Evolutionary conservation across 1,140 invertebrate genomes (phyloP).

Genomic region (Gonioctena quinquepunctata): DNA sequence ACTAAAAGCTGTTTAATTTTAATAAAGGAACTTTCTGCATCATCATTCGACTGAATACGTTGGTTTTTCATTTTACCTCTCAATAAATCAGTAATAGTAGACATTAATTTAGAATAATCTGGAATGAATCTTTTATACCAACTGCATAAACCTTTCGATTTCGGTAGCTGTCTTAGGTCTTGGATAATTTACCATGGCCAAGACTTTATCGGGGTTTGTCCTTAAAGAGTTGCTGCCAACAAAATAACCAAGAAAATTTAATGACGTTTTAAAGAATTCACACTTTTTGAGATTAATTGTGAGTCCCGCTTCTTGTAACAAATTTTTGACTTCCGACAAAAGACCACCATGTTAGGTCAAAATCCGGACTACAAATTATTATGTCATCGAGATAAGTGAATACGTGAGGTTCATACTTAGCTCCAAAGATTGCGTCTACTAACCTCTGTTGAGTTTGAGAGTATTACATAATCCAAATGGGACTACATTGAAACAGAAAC

Average conservation of each 20-base stretch:
- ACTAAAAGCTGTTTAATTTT: no score
- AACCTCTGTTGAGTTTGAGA: background rate
- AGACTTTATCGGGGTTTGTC: no score
- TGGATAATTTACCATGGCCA: no score
- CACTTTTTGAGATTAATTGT: no score
- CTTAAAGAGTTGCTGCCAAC: no score
- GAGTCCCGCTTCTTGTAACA: no score
- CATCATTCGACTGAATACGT: constrained; percentile 24
- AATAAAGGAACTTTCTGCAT: constrained; percentile 6
- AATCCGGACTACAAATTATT: background rate
- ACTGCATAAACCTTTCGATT: background rate
- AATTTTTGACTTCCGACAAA: background rate
- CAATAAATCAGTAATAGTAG: background rate
- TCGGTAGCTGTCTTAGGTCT: background rate
- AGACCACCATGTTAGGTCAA: background rate
- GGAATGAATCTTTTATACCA: background rate
- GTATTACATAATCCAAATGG: no score
- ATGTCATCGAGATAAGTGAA: background rate
- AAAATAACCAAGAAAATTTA: no score
- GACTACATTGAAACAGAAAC: no score
- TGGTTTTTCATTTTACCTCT: constrained; percentile 35
- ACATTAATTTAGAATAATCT: no score
- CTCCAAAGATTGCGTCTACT: background rate
- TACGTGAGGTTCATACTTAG: background rate
- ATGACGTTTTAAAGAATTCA: no score